Percentiles rank a stretch among this genome's conserved stretches.
Conservation (phyloP, 2,797 vertebrate genomes). For the Danio choprae region DNA sequence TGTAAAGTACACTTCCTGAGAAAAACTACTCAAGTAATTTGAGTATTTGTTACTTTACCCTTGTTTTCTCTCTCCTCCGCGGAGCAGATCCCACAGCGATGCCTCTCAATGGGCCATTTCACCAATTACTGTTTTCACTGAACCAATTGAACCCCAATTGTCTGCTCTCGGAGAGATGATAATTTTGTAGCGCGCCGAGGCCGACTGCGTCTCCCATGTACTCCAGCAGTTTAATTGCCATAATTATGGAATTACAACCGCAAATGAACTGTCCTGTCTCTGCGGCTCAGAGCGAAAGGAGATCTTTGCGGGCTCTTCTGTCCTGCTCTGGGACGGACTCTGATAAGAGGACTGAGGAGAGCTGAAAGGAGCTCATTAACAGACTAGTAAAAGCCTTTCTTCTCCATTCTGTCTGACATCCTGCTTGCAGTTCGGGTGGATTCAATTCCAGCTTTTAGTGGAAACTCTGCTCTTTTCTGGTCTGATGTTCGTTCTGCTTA, state of each 20-base stretch:
- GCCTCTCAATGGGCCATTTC: constrained; percentile 46
- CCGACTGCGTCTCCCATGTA: constrained; percentile 51
- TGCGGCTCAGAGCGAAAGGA: constrained; percentile 62
- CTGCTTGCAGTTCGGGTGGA: constrained; percentile 18
- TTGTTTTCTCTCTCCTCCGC: neutral
- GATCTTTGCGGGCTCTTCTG: constrained; percentile 58
- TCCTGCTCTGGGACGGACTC: constrained; percentile 75
- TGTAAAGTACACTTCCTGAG: no score
- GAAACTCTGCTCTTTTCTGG: neutral
- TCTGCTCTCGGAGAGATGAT: constrained; percentile 44
- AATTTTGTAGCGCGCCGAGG: constrained; percentile 43
- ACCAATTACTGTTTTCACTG: constrained; percentile 58
- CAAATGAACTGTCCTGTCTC: constrained; percentile 71
- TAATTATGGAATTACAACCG: constrained; percentile 78
- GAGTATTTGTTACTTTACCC: no score
- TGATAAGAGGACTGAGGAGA: constrained; percentile 74
- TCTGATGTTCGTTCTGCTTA: neutral
- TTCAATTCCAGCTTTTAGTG: neutral
- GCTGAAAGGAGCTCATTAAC: constrained; percentile 79
- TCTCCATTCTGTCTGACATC: constrained; percentile 25
- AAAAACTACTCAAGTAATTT: no score
- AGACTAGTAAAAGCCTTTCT: constrained; percentile 63
- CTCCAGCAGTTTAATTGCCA: constrained; percentile 75
- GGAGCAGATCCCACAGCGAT: constrained; percentile 14
- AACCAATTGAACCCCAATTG: constrained; percentile 52